Conservation (phyloP, 1,140 invertebrate species). For the Drosophila carrolli region DNA sequence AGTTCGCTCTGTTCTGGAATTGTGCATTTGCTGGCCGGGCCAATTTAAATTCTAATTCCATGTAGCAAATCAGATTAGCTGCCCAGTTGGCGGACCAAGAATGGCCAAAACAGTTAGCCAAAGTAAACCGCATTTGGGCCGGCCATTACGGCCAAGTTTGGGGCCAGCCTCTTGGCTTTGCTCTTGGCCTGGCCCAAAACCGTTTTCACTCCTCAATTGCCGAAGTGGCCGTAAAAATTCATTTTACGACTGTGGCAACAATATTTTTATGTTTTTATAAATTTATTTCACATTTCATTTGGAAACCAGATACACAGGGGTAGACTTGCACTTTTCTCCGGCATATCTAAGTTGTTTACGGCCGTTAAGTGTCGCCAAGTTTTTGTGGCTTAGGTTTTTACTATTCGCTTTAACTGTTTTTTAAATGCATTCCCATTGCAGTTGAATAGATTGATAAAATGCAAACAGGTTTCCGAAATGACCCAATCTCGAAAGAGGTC, state of each 20-base stretch:
- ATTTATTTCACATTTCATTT: constrained; percentile 56
- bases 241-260: constrained; percentile 54
- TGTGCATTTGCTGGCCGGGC: constrained; percentile 50
- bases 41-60: constrained; percentile 81
- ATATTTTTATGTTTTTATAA: constrained; percentile 60
- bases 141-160: constrained; percentile 3
- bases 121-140: constrained; percentile 16
- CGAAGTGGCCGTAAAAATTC: constrained; percentile 29
- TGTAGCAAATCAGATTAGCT: constrained; percentile 79
- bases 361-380: constrained; percentile 76
- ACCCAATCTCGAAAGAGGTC: constrained; percentile 24
- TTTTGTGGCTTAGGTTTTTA: constrained; percentile 53
- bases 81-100: constrained; percentile 39
- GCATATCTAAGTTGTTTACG: constrained; percentile 50
- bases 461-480: constrained; percentile 62
- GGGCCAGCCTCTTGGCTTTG: constrained; percentile 11
- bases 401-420: constrained; percentile 52
- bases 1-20: constrained; percentile 45
- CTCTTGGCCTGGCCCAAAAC: constrained; percentile 13
- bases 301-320: constrained; percentile 44
- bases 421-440: constrained; percentile 71
- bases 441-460: constrained; percentile 57
- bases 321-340: constrained; percentile 44
- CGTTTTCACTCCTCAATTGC: constrained; percentile 24
- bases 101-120: constrained; percentile 65